Conservation (phyloP, 2,797 vertebrate species). For the Syndactyla subalaris region DNA sequence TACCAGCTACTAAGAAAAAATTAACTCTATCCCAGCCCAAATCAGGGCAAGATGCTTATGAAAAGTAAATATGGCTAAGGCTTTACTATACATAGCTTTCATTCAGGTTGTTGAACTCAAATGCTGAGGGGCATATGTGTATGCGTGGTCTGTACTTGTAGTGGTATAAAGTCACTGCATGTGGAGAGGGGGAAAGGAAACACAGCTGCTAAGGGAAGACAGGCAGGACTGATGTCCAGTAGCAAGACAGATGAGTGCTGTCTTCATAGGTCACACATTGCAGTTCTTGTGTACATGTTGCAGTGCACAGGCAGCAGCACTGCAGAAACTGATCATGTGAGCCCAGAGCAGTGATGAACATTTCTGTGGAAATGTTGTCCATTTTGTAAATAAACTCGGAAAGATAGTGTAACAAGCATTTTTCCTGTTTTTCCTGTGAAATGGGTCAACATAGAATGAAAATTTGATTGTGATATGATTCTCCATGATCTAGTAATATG, state of each 20-base stretch:
- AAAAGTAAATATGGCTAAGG: background rate
- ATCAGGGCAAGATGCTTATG: background rate
- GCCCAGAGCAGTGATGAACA: background rate
- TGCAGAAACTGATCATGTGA: rapidly evolving
- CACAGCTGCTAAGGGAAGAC: background rate
- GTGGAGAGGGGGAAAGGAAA: background rate
- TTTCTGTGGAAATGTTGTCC: background rate
- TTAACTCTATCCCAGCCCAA: background rate
- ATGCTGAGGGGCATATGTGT: background rate
- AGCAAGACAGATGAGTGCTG: background rate
- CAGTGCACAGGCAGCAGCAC: background rate
- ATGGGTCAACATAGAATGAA: background rate
- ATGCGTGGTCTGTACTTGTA: background rate
- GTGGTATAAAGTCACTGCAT: background rate
- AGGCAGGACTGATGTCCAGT: background rate
- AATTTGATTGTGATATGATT: background rate
- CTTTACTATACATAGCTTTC: background rate
- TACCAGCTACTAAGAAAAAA: background rate
- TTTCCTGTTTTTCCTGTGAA: background rate
- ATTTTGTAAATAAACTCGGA: background rate
- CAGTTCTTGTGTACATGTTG: rapidly evolving
- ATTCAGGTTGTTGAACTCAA: background rate
- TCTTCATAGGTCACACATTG: background rate
- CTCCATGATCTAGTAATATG: background rate
- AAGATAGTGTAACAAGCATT: background rate